Base-by-base conservation (phyloP, 2,113 vertebrate genomes). In the Pristiophorus japonicus region DNA sequence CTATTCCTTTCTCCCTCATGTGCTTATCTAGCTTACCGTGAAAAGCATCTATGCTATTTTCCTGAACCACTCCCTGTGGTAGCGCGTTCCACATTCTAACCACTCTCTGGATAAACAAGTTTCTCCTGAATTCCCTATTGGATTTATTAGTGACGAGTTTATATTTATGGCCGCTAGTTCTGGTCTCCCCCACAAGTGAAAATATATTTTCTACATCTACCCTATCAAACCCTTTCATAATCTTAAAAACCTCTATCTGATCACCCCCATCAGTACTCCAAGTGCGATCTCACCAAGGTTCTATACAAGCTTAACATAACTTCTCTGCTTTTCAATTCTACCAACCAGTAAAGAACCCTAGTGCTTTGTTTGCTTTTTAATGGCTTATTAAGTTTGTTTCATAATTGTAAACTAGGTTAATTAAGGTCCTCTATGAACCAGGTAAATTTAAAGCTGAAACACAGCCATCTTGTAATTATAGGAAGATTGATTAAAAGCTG, bases 401-500 rank as follows among this genome's bases (percentile, higher is more conserved):
- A 92, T 92, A n/a, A 62, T 30, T 59, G 55, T 62, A 91, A 91
- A 62, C 88, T n/a, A 62, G 14, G 14, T 62, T 62, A 91, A 65
- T 92, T 92, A 92, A 92, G 65, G 88, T 92, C 16, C 18, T 38
- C 27, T 38, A n/a, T n/a, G 88, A 92, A 65, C 16, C 88, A 92
- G 88, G 88, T 65, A 92, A 92, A 92, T 92, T 63, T 92, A 63
- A 92, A 92, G 88, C 59, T 38, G 62, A 63, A 62, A 92, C 6
- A 5, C 30, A 81, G 59, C 88, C 34, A 42, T 38, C 88, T 92
- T 92, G 18, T 92, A 63, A 92, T 92, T 92, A 92, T 45, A 63
- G 22, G 59, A 63, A 38, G 59, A 63, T 38, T 63, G n/a, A 92
- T 92, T 92, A 92, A 62, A 92, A 92, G 59, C 22, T 34, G 10